These are phyloP conservation scores for Patella depressa DNA, from an alignment of 2,888 invertebrate genomes.

Conservation along the genomic window DNA sequence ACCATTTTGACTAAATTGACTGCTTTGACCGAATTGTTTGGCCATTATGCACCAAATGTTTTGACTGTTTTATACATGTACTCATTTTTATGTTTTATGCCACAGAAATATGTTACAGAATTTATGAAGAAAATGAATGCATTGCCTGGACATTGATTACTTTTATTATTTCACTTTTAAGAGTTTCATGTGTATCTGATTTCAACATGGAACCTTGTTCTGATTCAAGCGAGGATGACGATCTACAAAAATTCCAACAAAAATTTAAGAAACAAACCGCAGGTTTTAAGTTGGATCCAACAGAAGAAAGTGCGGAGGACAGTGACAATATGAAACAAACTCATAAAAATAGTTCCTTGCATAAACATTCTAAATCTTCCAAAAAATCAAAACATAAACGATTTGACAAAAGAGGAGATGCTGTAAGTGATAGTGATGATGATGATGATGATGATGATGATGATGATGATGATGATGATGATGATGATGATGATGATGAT, in stretches of 20 bases:
- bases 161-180: too few species aligned
- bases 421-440: slow-evolving; percentile 1
- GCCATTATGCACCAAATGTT: too few species aligned
- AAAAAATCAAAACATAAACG: neutral
- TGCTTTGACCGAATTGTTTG: too few species aligned
- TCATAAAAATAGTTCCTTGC: too few species aligned
- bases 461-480: neutral
- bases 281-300: neutral
- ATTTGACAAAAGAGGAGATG: neutral
- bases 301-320: neutral
- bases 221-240: neutral
- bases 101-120: too few species aligned
- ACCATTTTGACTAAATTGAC: too few species aligned
- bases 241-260: neutral
- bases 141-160: too few species aligned
- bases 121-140: too few species aligned
- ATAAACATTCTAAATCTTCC: neutral
- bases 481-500: neutral
- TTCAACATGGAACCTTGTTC: slow-evolving; percentile 5
- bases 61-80: too few species aligned
- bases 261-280: neutral
- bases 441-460: slow-evolving; percentile 10
- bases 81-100: too few species aligned
- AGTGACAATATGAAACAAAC: neutral
- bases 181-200: neutral